Conservation (phyloP, 2,797 vertebrate genomes). For the Sebastes nivosus region DNA sequence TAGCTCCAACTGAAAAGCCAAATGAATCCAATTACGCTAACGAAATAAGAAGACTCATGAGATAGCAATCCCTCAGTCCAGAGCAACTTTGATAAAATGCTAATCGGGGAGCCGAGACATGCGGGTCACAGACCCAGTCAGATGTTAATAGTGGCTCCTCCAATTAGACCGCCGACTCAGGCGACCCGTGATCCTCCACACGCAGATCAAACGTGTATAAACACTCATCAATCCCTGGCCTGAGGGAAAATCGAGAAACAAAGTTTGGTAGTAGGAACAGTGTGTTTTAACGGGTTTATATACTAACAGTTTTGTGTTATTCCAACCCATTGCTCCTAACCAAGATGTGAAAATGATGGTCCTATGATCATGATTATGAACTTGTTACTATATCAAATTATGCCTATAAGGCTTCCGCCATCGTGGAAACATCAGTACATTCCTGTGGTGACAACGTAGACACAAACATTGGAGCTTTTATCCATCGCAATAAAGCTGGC, state of each 20-base stretch:
- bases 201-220: conserved; percentile 1
- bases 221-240: not conserved
- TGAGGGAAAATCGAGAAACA: not conserved
- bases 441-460: not conserved
- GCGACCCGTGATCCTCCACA: not conserved
- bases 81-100: conserved; percentile 22
- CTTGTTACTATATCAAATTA: not conserved
- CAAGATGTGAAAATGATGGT: not conserved
- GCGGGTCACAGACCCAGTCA: not conserved
- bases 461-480: not conserved
- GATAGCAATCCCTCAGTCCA: not conserved
- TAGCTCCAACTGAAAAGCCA: conserved; percentile 6
- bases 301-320: not conserved
- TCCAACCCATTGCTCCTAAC: not conserved
- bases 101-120: conserved; percentile 14
- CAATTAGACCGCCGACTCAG: conserved; percentile 15
- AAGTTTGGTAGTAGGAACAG: not conserved
- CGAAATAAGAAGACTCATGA: conserved; percentile 8
- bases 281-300: not conserved
- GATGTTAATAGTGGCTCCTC: conserved; percentile 26
- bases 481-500: not conserved
- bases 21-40: conserved; percentile 26
- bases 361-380: not conserved
- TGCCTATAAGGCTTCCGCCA: not conserved
- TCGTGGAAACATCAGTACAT: not conserved